Evolutionary conservation across 35 echinoderm and acorn worm genomes (phyloP), one percentile per base, ranked within the genome.

Genomic region (Chiridota heheva): DNA sequence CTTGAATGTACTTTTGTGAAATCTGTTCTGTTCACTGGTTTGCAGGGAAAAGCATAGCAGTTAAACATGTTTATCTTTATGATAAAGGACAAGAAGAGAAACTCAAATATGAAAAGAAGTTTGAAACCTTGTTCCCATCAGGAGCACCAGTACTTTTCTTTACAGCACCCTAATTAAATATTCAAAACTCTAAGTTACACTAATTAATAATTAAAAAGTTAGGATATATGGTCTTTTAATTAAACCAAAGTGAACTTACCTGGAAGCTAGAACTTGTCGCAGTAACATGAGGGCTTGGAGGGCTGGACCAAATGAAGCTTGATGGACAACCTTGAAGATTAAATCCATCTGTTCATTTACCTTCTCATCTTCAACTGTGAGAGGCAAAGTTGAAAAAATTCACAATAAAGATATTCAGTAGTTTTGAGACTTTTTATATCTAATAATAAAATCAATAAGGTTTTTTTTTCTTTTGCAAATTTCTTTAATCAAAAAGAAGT

Each of bases 261-360:
- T 90, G 24, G 84, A 51, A 47, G 70, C 80, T 44, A 97, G 58
- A 22, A 97, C 93, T 73, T 97, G 93, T 44, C 88, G 83, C n/a
- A 97, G 48, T 28, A 97, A 63, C 70, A 97, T 74, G 5, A 97
- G 63, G 44, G 88, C 89, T 44, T 91, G 88, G 22, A 97, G 60
- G 40, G 70, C 78, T 13, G 88, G 91, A 38, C 78, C 91, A 67
- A 97, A 97, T 24, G 88, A 36, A 0, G 88, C 67, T 30, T 83
- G 86, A 37, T 97, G 93, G 24, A 88, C 74, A 7, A 91, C 89
- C 51, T 91, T 91, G 40, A 91, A 91, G 20, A 97, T 33, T 5
- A 85, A 69, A 36, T 97, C 78, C 36, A 87, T 83, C 80, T 97
- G 83, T 40, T 91, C 89, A 78, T 91, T 80, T 2, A 97, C 66